Evolutionary conservation across 2,888 invertebrate species (phyloP).

Genomic region (Lochmaea crataegi): DNA sequence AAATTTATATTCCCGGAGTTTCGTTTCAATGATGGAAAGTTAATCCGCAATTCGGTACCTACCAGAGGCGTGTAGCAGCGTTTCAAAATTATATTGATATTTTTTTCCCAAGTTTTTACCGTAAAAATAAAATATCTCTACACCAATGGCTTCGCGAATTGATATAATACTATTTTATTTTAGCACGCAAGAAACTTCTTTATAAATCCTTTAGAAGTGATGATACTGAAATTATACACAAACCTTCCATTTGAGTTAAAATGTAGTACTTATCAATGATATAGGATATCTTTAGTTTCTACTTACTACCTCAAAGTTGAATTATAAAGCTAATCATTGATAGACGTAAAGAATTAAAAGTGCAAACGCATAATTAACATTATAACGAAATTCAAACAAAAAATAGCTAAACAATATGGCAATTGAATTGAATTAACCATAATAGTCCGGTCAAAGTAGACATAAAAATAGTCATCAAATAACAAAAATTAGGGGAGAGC

Average conservation of each 20-base stretch:
- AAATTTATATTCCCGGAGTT: conserved; percentile 42
- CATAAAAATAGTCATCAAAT: no score
- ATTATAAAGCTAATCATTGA: neutral
- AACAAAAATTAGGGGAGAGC: no score
- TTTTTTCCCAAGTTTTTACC: no score
- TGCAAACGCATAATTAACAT: neutral
- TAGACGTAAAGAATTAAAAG: neutral
- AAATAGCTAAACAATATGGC: no score
- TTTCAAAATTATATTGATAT: no score
- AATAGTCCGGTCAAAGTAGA: no score
- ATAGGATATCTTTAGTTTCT: neutral
- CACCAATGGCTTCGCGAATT: conserved; percentile 3
- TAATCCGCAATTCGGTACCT: conserved; percentile 22
- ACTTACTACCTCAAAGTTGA: neutral
- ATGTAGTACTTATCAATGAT: neutral
- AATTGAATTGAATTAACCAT: neutral
- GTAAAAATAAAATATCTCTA: neutral
- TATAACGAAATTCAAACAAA: neutral
- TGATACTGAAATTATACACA: conserved; percentile 35
- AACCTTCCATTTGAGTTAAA: conserved; percentile 23
- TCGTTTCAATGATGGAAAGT: conserved; percentile 36
- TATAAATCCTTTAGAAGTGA: conserved; percentile 37
- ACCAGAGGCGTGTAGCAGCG: conserved; percentile 19
- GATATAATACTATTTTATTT: conserved; percentile 22
- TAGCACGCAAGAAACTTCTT: conserved; percentile 25